Conservation (phyloP, 1,140 invertebrate genomes). For the Drosophila ficusphila region DNA sequence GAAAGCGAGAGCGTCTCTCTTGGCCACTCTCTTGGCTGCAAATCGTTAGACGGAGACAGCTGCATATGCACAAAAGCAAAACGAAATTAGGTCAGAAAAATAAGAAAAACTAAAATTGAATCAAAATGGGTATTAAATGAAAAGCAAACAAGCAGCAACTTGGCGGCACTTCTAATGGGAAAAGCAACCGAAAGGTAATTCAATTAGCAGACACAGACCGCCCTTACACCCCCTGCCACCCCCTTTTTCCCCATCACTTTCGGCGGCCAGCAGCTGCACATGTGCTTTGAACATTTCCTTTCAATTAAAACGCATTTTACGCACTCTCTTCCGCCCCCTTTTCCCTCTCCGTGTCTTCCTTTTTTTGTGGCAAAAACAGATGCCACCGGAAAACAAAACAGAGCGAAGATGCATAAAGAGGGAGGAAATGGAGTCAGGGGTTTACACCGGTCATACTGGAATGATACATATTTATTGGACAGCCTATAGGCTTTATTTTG, state of each 20-base stretch:
- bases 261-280: constrained; percentile 30
- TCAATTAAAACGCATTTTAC: constrained; percentile 79
- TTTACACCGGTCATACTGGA: background rate
- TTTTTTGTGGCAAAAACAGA: constrained; percentile 55
- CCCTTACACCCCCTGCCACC: background rate
- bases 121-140: constrained; percentile 53
- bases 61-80: constrained; percentile 42
- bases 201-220: constrained; percentile 63
- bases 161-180: constrained; percentile 55
- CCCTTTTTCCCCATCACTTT: background rate
- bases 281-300: constrained; percentile 76
- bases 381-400: constrained; percentile 52
- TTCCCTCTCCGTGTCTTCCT: background rate
- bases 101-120: constrained; percentile 43
- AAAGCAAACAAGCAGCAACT: constrained; percentile 51
- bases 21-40: constrained; percentile 39
- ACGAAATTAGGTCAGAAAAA: constrained; percentile 42
- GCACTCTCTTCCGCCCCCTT: constrained; percentile 29
- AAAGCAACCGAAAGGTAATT: constrained; percentile 64
- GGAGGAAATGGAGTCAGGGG: background rate
- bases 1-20: constrained; percentile 5
- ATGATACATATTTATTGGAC: background rate
- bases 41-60: constrained; percentile 38
- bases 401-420: background rate
- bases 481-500: too few species aligned